Conservation (phyloP, 2,113 vertebrate species). For the Neogale vison region DNA sequence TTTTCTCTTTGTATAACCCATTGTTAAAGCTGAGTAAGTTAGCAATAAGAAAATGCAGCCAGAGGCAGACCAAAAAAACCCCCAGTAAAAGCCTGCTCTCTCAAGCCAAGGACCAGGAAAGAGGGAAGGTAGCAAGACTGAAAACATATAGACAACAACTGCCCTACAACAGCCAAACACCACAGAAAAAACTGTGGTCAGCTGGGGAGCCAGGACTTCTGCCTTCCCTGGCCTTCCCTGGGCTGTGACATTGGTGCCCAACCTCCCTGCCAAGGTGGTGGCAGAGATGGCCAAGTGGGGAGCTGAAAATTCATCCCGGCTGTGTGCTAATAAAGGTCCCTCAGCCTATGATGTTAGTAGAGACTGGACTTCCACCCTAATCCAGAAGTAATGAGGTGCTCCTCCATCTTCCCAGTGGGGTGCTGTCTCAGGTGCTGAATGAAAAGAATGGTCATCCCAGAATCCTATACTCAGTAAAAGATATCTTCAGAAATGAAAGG, state of each 20-base stretch:
- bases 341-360: background rate
- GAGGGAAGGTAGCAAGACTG: background rate
- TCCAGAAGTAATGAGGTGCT: background rate
- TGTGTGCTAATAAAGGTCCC: background rate
- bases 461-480: background rate
- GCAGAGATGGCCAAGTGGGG: background rate
- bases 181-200: background rate
- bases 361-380: background rate
- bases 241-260: background rate
- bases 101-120: background rate
- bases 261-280: background rate
- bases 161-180: background rate
- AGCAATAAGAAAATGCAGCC: background rate
- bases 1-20: background rate
- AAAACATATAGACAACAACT: background rate
- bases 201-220: background rate
- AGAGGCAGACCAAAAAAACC: background rate
- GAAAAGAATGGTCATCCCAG: background rate
- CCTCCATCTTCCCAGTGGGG: background rate
- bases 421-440: background rate
- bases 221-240: background rate
- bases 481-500: background rate
- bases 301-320: background rate
- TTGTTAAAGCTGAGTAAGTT: background rate
- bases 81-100: background rate